Conservation (phyloP, 2,888 invertebrate species). For the Dryobota labecula region DNA sequence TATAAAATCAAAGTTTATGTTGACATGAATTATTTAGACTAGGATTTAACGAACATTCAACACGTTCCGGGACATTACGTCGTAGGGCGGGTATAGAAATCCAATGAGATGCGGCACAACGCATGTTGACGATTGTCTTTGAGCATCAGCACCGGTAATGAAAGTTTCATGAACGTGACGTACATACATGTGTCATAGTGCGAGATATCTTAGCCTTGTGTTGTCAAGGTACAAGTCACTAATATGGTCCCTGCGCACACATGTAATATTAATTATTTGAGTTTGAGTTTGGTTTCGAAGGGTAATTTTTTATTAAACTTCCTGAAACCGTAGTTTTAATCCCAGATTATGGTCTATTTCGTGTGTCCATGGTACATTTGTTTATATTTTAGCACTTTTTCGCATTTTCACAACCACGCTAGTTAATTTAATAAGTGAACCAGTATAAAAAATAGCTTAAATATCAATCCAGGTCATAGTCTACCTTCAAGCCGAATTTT, state of each 20-base stretch:
- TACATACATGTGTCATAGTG: too few relatives aligned
- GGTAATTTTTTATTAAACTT: constrained; percentile 10
- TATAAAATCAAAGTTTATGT: background rate
- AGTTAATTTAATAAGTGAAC: background rate
- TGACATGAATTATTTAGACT: background rate
- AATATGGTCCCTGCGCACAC: too few relatives aligned
- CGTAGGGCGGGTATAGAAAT: too few relatives aligned
- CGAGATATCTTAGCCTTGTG: too few relatives aligned
- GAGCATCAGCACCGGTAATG: too few relatives aligned
- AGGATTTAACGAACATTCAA: constrained; percentile 1
- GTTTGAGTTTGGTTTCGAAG: too few relatives aligned
- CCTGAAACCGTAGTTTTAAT: constrained; percentile 6
- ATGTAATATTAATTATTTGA: too few relatives aligned
- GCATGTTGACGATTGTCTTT: too few relatives aligned
- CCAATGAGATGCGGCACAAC: too few relatives aligned
- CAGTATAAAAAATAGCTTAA: background rate
- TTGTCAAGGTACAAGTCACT: too few relatives aligned
- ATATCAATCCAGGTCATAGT: background rate
- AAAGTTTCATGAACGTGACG: too few relatives aligned
- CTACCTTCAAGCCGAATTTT: background rate
- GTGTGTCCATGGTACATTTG: background rate
- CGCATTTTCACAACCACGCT: background rate
- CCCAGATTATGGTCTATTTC: background rate
- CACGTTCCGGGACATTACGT: too few relatives aligned
- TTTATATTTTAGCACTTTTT: background rate